Evolutionary conservation across 1,140 invertebrate species (phyloP).

Genomic region (Pteromalus puparum): DNA sequence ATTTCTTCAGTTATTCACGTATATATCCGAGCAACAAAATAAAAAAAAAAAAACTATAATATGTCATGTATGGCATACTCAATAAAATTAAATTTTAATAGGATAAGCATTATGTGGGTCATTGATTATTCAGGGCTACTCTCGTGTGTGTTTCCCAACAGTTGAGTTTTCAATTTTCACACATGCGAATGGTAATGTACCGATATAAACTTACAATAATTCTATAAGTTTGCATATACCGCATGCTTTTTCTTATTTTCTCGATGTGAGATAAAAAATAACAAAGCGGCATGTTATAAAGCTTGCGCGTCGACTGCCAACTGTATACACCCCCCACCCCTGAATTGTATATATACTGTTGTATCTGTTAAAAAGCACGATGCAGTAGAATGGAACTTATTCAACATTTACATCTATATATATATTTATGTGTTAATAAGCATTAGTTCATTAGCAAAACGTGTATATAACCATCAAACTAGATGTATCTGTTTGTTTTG

Average conservation of each 20-base stretch:
- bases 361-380: too few relatives aligned
- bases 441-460: neutral
- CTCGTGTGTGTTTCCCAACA: constrained; percentile 48
- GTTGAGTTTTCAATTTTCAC: constrained; percentile 50
- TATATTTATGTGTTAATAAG: neutral
- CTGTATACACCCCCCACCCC: too few relatives aligned
- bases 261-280: too few relatives aligned
- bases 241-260: neutral
- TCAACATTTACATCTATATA: neutral
- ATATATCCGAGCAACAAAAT: constrained; percentile 26
- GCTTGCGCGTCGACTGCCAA: too few relatives aligned
- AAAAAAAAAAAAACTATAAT: constrained; percentile 34
- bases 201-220: constrained; percentile 32
- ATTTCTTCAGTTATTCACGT: constrained; percentile 35
- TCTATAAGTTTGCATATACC: neutral
- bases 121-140: constrained; percentile 44
- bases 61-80: constrained; percentile 37
- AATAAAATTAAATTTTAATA: constrained; percentile 50
- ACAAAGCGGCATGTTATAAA: too few relatives aligned
- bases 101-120: constrained; percentile 47
- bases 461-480: neutral
- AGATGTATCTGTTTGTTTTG: neutral
- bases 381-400: neutral
- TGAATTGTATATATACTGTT: too few relatives aligned
- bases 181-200: constrained; percentile 54